phyloP scores from a whole-genome alignment of 2,888 invertebrate species.

The Papilio protenor region DNA sequence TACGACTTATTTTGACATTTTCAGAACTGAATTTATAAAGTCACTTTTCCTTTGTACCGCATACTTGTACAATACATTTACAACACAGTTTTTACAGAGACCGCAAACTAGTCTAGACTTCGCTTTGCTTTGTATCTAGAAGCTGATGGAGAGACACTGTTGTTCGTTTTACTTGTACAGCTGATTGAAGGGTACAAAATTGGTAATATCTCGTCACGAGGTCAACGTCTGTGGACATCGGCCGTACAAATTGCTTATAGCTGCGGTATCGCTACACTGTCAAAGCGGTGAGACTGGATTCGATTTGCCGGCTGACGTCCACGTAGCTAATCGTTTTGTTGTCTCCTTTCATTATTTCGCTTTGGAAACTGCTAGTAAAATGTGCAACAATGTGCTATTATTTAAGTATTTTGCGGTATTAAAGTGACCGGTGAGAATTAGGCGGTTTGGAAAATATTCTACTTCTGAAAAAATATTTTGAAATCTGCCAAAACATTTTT shows the following conservation, averaged over 20 bases:
- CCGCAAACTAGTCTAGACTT: not conserved
- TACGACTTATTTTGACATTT: too few relatives aligned
- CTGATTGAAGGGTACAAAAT: constrained; percentile 34
- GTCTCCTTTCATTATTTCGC: constrained; percentile 38
- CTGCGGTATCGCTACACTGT: constrained; percentile 34
- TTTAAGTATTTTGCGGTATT: not conserved
- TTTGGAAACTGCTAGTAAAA: constrained; percentile 14
- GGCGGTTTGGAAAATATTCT: not conserved
- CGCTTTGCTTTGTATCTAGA: not conserved
- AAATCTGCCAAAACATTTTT: not conserved
- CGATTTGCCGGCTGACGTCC: constrained; percentile 30
- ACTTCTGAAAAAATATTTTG: not conserved
- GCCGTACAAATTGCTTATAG: constrained; percentile 51
- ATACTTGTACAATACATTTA: too few relatives aligned
- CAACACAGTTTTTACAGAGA: too few relatives aligned
- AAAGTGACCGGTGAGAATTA: not conserved
- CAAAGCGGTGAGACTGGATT: constrained; percentile 34
- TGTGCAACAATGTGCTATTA: constrained; percentile 11
- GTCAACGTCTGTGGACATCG: constrained; percentile 50
- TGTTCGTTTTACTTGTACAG: not conserved
- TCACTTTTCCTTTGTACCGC: too few relatives aligned
- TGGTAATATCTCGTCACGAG: constrained; percentile 49
- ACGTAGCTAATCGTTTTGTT: constrained; percentile 38
- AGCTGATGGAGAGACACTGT: not conserved
- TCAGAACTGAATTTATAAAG: too few relatives aligned